Conservation (phyloP, 2,888 invertebrate species). For the Tethea ocularis region DNA sequence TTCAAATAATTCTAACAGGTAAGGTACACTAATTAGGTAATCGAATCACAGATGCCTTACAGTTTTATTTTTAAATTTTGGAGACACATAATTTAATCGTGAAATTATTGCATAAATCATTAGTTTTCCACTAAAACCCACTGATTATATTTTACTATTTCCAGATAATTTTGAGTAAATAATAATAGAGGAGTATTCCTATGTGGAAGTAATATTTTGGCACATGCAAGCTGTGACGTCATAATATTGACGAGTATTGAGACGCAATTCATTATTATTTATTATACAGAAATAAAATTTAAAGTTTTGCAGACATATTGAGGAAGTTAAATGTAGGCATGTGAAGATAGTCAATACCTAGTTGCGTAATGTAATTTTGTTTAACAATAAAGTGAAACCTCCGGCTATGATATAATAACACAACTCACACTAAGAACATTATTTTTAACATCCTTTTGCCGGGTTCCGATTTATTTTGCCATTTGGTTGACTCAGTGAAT, state of each 20-base stretch:
- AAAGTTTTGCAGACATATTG: constrained; percentile 30
- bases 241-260: background rate
- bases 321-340: constrained; percentile 56
- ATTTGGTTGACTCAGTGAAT: background rate
- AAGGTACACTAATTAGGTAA: too few relatives aligned
- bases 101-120: too few relatives aligned
- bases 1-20: too few relatives aligned
- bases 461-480: constrained; percentile 2
- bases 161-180: background rate
- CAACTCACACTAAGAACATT: constrained; percentile 18
- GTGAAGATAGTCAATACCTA: constrained; percentile 53
- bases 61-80: too few relatives aligned
- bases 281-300: constrained; percentile 20
- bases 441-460: constrained; percentile 14
- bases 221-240: background rate
- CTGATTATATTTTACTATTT: background rate
- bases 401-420: constrained; percentile 69
- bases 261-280: constrained; percentile 2
- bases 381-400: constrained; percentile 77
- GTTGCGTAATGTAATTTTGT: constrained; percentile 75
- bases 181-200: too few relatives aligned
- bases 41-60: too few relatives aligned
- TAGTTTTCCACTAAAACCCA: too few relatives aligned
- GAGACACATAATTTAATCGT: too few relatives aligned
- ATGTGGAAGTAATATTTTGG: too few relatives aligned